Base-by-base conservation (phyloP, 2,113 vertebrate species). In the Saccopteryx bilineata region DNA sequence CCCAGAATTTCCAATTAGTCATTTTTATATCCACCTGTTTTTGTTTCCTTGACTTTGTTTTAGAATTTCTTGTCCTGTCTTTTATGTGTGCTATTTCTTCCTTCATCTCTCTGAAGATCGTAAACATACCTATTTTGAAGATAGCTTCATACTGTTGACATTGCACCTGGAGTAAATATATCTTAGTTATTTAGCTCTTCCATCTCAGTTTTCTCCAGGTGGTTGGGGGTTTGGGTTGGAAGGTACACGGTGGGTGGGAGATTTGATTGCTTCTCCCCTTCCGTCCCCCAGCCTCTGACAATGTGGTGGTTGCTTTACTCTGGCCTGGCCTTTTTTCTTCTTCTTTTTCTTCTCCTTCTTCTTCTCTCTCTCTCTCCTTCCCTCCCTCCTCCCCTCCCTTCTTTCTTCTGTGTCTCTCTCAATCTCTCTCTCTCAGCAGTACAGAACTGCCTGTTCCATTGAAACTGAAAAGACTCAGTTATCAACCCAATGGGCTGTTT, bases 41-140 rank as follows among this genome's bases (percentile, higher is more conserved):
- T 63, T 86, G 10, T 74, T 94, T 79, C 21, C 21, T 58, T 11
- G 28, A 17, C 79, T 85, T 82, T 46, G n/a, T 58, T 84, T 92
- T 58, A 61, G 69, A 56, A 66, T 80, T 93, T 83, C 39, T 54
- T 78, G 5, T 54, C 54, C 86, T 71, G 24, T 50, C 26, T 84
- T 90, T n/a, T 31, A 60, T 54, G 69, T 75, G 14, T 50, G 15
- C 54, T 50, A 48, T n/a, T 48, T 9, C 21, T 83, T 54, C 39
- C 60, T 86, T 75, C 24, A 90, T 75, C 84, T 91, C 56, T 71
- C 60, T 91, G 5, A 83, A 13, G 28, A 85, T 92, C 91, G 63
- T 72, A 33, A 63, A 46, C 28, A 17, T 61, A 65, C 4, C 74
- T 85, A 31, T 71, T 92, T 84, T 75, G 86, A 87, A 33, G 33